These are phyloP conservation scores for Chascanopsetta lugubris DNA, from an alignment of 2,113 vertebrate species.

Conservation along the genomic window DNA sequence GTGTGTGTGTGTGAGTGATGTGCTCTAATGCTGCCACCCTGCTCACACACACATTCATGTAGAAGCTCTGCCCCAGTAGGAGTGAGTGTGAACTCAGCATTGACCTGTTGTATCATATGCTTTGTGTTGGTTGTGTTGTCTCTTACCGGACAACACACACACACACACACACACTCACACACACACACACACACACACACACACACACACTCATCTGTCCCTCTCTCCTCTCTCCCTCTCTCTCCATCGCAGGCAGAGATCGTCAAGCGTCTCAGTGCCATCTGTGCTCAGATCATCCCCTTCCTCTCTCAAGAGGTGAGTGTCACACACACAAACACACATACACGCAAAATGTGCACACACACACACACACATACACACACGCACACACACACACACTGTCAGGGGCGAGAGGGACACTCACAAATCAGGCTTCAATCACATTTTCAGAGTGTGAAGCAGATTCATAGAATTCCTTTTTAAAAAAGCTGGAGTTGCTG, in stretches of 20 bases:
- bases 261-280: slow-evolving; percentile 92
- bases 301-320: slow-evolving; percentile 95
- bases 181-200: too few species aligned
- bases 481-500: not conserved
- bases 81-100: slow-evolving; percentile 33
- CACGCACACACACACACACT: slow-evolving; percentile 19
- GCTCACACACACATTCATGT: too few species aligned
- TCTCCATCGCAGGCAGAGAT: slow-evolving; percentile 87
- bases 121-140: slow-evolving; percentile 46
- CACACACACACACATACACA: slow-evolving; percentile 38
- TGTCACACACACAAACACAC: slow-evolving; percentile 47
- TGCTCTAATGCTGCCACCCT: too few species aligned
- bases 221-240: slow-evolving; percentile 23
- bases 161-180: too few species aligned
- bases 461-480: too few species aligned
- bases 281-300: slow-evolving; percentile 93
- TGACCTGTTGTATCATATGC: slow-evolving; percentile 43
- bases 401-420: not conserved
- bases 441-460: not conserved
- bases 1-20: too few species aligned
- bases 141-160: slow-evolving; percentile 25
- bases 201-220: slow-evolving; percentile 41
- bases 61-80: slow-evolving; percentile 29
- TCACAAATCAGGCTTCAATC: slow-evolving; percentile 6
- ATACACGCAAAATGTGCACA: slow-evolving; percentile 22